These are phyloP conservation scores for Illadopsis cleaveri DNA, from an alignment of 2,113 vertebrate genomes.

Conservation along the genomic window DNA sequence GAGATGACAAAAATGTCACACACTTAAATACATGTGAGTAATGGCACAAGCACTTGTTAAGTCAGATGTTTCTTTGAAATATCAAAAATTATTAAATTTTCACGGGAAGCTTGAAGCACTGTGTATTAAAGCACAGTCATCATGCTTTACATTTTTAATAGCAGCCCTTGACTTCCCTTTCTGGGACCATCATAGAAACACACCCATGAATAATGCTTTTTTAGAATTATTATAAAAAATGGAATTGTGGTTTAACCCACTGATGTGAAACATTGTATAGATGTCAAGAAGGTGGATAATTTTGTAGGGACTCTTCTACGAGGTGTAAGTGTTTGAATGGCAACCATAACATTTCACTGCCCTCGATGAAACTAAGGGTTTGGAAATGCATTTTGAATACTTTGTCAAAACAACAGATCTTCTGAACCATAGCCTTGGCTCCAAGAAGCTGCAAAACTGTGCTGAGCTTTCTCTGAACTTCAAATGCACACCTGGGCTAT, in stretches of 20 bases:
- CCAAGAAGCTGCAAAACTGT: neutral
- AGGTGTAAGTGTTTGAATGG: neutral
- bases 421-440: neutral
- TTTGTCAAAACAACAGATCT: neutral
- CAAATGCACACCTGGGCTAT: neutral
- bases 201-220: neutral
- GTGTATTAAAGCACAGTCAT: neutral
- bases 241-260: neutral
- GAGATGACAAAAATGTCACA: neutral
- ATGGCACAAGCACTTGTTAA: constrained; percentile 13
- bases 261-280: neutral
- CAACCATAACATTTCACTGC: neutral
- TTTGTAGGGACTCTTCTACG: neutral
- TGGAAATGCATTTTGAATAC: neutral
- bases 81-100: constrained; percentile 30
- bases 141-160: neutral
- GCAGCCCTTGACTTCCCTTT: neutral
- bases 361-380: neutral
- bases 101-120: neutral
- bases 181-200: neutral
- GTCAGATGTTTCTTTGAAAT: constrained; percentile 20
- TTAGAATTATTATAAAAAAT: neutral
- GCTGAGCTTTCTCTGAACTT: neutral
- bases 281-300: neutral
- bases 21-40: neutral